Evolutionary conservation across 2,888 invertebrate genomes (phyloP), one percentile per base, ranked within the genome.

Genomic region (Heteromyza rotundicornis): DNA sequence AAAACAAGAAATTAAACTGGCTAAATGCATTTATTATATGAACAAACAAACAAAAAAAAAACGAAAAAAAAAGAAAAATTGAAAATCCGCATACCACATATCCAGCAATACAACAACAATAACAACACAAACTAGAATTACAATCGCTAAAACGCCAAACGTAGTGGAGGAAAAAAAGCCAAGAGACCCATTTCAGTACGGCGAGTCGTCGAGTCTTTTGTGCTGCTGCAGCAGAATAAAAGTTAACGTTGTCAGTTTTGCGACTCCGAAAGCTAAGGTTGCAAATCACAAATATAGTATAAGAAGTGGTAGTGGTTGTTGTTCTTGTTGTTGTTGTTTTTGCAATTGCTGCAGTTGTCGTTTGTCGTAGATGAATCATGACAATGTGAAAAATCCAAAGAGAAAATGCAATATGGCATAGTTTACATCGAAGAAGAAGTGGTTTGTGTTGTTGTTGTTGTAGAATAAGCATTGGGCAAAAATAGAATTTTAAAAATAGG

Each of bases 51-150:
- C 14, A 40, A n/a, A 7, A 40, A 3, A n/a, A 40, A 40, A 2
- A 19, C 47, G 19, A 14, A 19, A 14, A 47, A 20, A 20, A 14
- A 47, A 19, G 19, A 20, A 17, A 17, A 47, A 53, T 35, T 35
- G 57, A 57, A 50, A 52, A 59, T 59, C 58, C 58, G 58, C 58
- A 59, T 59, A 52, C 58, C 58, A 59, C 35, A 59, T 8, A 2
- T 47, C 16, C 44, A 56, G 44, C 44, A 44, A 12, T 24, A 32
- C 50, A 40, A 24, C 53, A 54, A 10, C 27, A 53, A 16, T 20
- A 54, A 36, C 17, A 50, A 24, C 27, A 22, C 17, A 27, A 27
- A 59, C 32, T 22, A 20, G n/a, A 51, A 47, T 47, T 40, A 47
- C 17, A 47, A 47, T 17, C 47, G 8, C 20, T 47, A 2, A 17